Percentiles rank a stretch among this genome's conserved stretches.
Conservation (phyloP, 2,113 vertebrate genomes). For the Vulpes ferrilata region DNA sequence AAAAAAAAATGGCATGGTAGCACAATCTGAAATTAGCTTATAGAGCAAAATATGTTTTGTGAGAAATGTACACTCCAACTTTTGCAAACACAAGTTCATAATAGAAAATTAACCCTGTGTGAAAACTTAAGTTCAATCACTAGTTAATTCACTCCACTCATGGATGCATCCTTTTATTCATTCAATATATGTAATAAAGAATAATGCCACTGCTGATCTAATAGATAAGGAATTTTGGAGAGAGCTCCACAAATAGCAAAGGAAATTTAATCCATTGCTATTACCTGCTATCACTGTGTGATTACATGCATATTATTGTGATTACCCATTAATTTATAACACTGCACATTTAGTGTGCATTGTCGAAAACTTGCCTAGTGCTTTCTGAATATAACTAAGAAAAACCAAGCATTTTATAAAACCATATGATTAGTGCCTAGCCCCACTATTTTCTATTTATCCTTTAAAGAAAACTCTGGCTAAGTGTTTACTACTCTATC, state of each 20-base stretch:
- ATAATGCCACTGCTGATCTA: neutral
- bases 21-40: neutral
- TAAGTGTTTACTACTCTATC: slow-evolving; percentile 39
- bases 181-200: neutral
- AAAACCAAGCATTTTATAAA: neutral
- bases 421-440: neutral
- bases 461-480: slow-evolving; percentile 36
- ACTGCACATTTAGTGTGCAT: neutral
- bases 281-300: neutral
- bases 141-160: slow-evolving; percentile 7
- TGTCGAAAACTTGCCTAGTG: slow-evolving; percentile 28
- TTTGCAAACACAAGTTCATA: neutral
- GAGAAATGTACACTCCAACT: neutral
- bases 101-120: neutral
- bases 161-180: neutral
- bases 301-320: neutral
- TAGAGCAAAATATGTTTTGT: slow-evolving; percentile 14
- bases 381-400: slow-evolving; percentile 31
- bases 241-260: neutral
- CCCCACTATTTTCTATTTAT: slow-evolving; percentile 10
- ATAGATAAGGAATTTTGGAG: neutral
- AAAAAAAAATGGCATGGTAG: neutral
- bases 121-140: neutral
- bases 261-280: slow-evolving; percentile 43
- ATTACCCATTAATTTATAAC: slow-evolving; percentile 34